Evolutionary conservation across 2,888 invertebrate species (phyloP).

Genomic region (Phaonia tiefii): DNA sequence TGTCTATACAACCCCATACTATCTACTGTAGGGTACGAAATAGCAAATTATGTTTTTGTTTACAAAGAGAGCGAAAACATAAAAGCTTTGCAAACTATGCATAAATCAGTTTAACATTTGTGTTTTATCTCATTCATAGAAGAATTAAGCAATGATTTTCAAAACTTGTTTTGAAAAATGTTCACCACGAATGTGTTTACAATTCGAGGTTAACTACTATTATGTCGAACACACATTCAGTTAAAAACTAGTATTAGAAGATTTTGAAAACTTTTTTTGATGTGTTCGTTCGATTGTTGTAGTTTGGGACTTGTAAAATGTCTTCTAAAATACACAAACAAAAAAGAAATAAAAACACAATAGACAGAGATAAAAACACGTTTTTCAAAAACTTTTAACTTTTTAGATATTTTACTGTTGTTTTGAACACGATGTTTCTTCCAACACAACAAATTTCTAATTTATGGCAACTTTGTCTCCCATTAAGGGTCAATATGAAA

Average conservation of each 20-base stretch:
- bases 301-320: background rate
- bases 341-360: too few relatives aligned
- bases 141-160: background rate
- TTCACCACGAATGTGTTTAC: background rate
- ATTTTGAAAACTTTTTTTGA: background rate
- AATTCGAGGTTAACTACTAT: slow-evolving; percentile 21
- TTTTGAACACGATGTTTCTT: slow-evolving; percentile 46
- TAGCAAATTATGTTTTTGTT: slow-evolving; percentile 13
- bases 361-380: background rate
- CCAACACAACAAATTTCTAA: too few relatives aligned
- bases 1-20: too few relatives aligned
- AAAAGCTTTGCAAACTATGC: slow-evolving; percentile 16
- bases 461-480: slow-evolving; percentile 44
- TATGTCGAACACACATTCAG: background rate
- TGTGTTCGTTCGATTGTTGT: background rate
- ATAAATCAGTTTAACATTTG: slow-evolving; percentile 18
- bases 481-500: slow-evolving; percentile 60
- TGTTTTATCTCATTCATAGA: background rate
- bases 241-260: background rate
- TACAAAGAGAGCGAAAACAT: slow-evolving; percentile 7
- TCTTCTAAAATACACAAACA: too few relatives aligned
- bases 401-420: background rate
- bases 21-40: too few relatives aligned
- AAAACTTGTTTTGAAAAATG: slow-evolving; percentile 26
- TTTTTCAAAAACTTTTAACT: background rate